Evolutionary conservation across 2,888 invertebrate genomes (phyloP).

Genomic region (Acanthosoma haemorrhoidale): DNA sequence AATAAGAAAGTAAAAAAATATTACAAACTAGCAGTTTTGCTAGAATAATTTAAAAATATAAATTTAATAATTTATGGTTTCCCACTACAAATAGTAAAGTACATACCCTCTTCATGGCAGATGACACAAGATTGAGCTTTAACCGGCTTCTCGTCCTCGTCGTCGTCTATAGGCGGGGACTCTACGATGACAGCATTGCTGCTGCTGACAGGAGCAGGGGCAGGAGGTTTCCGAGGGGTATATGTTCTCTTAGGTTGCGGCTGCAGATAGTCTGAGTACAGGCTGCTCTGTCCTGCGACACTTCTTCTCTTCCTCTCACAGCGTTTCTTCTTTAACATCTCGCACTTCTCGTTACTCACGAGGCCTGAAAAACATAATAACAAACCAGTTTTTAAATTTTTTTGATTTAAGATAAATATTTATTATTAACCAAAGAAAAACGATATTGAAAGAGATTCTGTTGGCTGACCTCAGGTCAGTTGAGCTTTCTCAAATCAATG

Average conservation of each 20-base stretch:
- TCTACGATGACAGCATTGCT: conserved; percentile 22
- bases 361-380: conserved; percentile 27
- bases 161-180: conserved; percentile 15
- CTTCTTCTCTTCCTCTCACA: conserved; percentile 34
- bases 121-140: conserved; percentile 14
- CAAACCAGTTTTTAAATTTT: too few relatives aligned
- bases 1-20: too few relatives aligned
- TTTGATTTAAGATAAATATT: too few relatives aligned
- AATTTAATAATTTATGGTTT: too few relatives aligned
- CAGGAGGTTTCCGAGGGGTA: conserved; percentile 7
- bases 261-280: conserved; percentile 36
- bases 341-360: conserved; percentile 31
- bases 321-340: conserved; percentile 21
- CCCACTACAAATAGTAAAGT: neutral
- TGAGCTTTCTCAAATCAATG: too few relatives aligned
- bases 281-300: conserved; percentile 36
- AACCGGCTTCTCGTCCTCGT: conserved; percentile 22
- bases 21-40: neutral
- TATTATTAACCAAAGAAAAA: too few relatives aligned
- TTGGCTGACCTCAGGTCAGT: too few relatives aligned
- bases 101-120: conserved; percentile 19
- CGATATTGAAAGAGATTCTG: too few relatives aligned
- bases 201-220: neutral
- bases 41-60: neutral
- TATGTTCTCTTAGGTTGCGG: conserved; percentile 17